phyloP scores from a whole-genome alignment of 2,888 invertebrate species.

The Diplazon laetatorius region DNA sequence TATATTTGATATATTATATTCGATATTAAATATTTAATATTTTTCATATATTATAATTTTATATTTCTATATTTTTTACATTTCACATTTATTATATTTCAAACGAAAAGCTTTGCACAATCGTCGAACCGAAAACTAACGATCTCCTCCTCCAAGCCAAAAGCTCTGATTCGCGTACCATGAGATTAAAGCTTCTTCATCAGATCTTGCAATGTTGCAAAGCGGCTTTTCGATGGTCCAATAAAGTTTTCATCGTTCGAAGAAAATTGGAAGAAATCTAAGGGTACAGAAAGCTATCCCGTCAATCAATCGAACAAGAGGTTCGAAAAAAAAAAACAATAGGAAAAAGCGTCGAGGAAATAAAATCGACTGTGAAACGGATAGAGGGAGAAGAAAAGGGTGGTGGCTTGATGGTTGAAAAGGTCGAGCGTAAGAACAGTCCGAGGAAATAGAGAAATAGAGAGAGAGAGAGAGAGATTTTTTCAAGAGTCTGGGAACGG shows the following conservation, averaged over 20 bases:
- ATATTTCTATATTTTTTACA: too few species aligned
- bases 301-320: constrained; percentile 27
- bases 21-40: too few species aligned
- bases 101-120: neutral
- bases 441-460: too few species aligned
- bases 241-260: constrained; percentile 46
- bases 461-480: constrained; percentile 36
- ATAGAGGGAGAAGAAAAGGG: neutral
- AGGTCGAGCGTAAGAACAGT: too few species aligned
- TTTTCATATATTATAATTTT: too few species aligned
- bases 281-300: constrained; percentile 16
- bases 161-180: neutral
- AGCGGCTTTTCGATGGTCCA: constrained; percentile 20
- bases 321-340: neutral
- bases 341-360: neutral
- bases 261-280: constrained; percentile 48
- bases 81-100: too few species aligned
- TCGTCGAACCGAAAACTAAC: constrained; percentile 10
- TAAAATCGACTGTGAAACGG: constrained; percentile 19
- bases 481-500: constrained; percentile 31
- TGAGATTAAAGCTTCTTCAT: constrained; percentile 6
- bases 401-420: too few species aligned
- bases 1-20: too few species aligned
- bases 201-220: neutral
- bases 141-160: neutral